These are phyloP conservation scores for Mimas tiliae DNA, from an alignment of 2,888 invertebrate species.

Conservation along the genomic window DNA sequence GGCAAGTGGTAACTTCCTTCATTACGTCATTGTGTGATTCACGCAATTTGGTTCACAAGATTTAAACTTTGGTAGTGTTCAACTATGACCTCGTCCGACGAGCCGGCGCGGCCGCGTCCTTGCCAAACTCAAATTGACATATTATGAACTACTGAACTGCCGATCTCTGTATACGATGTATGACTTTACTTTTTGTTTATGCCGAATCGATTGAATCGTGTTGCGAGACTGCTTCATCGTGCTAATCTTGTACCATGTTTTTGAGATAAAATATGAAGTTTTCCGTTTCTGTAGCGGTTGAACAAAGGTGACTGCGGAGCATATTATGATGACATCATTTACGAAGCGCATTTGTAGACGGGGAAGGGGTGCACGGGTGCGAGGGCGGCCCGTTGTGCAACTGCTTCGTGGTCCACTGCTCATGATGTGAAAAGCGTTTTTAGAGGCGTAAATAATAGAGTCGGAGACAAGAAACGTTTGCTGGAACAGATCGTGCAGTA, in stretches of 20 bases:
- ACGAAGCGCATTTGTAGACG: constrained; percentile 73
- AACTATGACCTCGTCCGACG: constrained; percentile 59
- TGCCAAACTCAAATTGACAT: constrained; percentile 51
- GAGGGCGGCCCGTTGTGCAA: constrained; percentile 67
- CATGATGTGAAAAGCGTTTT: constrained; percentile 80
- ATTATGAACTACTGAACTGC: constrained; percentile 36
- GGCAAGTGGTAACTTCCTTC: constrained; percentile 78
- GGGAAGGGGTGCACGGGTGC: constrained; percentile 34
- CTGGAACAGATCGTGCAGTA: constrained; percentile 29
- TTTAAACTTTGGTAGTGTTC: constrained; percentile 55
- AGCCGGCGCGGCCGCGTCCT: constrained; percentile 51
- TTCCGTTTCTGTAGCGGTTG: constrained; percentile 50
- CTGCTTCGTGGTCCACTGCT: constrained; percentile 66
- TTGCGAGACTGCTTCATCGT: background rate
- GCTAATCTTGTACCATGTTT: background rate
- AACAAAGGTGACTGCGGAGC: constrained; percentile 61
- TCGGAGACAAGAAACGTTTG: constrained; percentile 51
- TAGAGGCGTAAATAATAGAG: constrained; percentile 73
- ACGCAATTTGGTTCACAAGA: constrained; percentile 62
- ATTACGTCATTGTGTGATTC: constrained; percentile 79
- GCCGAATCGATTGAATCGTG: constrained; percentile 2
- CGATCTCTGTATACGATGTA: constrained; percentile 1
- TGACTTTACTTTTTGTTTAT: background rate
- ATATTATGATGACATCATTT: constrained; percentile 75
- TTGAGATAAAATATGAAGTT: constrained; percentile 43